Base-by-base conservation (phyloP, 2,113 vertebrate genomes). In the Podocnemis expansa region DNA sequence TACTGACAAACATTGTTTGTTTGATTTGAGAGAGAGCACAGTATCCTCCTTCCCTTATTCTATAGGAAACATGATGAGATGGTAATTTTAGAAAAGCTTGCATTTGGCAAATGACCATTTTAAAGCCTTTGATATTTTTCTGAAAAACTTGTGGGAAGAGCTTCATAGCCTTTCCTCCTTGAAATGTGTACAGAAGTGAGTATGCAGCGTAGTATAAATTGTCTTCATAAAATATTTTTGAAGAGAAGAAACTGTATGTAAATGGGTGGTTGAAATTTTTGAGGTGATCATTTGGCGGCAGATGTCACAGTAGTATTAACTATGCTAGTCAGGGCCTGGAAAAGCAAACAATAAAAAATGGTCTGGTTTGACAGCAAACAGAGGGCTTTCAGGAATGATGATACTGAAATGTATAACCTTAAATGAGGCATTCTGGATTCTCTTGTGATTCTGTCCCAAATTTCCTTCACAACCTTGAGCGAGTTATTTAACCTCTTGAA, bases 11-110 rank as follows among this genome's bases (percentile, higher is more conserved):
- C 31, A 52, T 4, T 2, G n/a, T n/a, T n/a, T n/a, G 0, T 91
- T 94, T 58, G 34, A 45, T 86, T 89, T 92, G 89, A 60, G 60
- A 43, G 81, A 80, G 81, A n/a, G 63, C 91, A 86, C 60, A 38
- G 47, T 8, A 11, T 47, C 52, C 86, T 88, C 55, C 88, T 80
- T 82, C 7, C 5, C 76, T 11, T 14, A 27, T 51, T 24, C 25
- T 73, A 54, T 75, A 87, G 78, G 89, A 85, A 90, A 78, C 6
- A 0, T 4, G 2, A 60, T 10, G 47, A 63, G 78, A 70, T n/a
- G 5, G 7, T 87, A 90, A 47, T 81, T 94, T 93, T 60, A 80
- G 86, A 90, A 51, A 85, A 75, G 38, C 82, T 93, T 88, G 45
- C 4, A 0, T 91, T 92, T 81, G 51, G 67, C n/a, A 21, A 27